Conservation (phyloP, 2,888 invertebrate species). For the Fragum whitleyi region DNA sequence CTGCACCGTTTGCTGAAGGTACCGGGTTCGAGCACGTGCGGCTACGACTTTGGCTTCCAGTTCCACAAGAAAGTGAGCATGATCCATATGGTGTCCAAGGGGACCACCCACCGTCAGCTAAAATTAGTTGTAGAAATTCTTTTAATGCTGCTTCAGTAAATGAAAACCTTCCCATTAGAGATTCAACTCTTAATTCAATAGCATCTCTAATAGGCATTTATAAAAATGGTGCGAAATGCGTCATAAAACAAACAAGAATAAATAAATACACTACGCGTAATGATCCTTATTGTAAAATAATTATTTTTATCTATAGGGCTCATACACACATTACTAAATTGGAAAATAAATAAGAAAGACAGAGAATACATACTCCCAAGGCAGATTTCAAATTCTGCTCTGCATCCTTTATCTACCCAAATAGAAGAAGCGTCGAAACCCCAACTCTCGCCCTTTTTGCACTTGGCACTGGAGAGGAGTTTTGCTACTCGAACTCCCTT, state of each 20-base stretch:
- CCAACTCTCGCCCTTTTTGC: constrained; percentile 14
- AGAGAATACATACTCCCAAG: constrained; percentile 11
- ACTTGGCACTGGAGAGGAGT: background rate
- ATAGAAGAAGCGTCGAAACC: constrained; percentile 4
- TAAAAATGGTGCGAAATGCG: background rate
- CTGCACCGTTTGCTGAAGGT: background rate
- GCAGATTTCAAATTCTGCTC: constrained; percentile 15
- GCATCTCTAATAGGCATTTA: background rate
- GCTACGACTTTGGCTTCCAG: background rate
- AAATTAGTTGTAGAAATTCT: too few relatives aligned
- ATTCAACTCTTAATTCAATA: background rate
- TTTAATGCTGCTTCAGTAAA: background rate
- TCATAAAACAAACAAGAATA: too few relatives aligned
- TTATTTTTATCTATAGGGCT: too few relatives aligned
- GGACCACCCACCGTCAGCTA: background rate
- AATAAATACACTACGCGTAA: too few relatives aligned
- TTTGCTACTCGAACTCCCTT: constrained; percentile 13
- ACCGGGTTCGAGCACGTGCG: constrained; percentile 1
- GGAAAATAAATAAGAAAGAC: too few relatives aligned
- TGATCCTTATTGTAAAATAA: too few relatives aligned
- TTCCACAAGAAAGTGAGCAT: background rate
- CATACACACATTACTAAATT: too few relatives aligned
- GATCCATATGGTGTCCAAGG: background rate
- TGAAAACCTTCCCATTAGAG: background rate
- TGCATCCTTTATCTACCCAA: constrained; percentile 18